A percentile compares a stretch with the other conserved stretches of the same genome.
phyloP scores from a whole-genome alignment of 2,888 invertebrate species.

The Pediacus dermestoides region DNA sequence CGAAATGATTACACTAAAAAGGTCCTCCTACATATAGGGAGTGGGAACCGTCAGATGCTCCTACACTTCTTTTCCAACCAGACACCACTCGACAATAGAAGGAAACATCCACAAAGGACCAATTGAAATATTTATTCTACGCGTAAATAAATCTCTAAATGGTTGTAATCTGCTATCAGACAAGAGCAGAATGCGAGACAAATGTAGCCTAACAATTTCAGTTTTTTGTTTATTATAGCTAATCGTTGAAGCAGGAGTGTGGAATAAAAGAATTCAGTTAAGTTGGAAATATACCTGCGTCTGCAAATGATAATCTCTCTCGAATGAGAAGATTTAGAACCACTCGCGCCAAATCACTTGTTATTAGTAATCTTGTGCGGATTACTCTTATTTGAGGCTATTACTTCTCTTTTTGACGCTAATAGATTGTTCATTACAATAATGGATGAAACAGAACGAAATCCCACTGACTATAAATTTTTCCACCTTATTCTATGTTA shows the following conservation, averaged over 20 bases:
- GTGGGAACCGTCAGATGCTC: conserved; percentile 25
- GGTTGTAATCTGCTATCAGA: conserved; percentile 4
- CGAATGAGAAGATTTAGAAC: conserved; percentile 32
- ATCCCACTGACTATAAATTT: no score
- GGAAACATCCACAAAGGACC: conserved; percentile 17
- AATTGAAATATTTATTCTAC: conserved; percentile 22
- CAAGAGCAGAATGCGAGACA: no score
- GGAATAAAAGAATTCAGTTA: no score
- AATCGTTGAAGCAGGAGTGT: no score
- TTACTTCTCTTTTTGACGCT: conserved; percentile 29
- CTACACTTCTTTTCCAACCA: conserved; percentile 17
- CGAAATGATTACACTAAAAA: conserved; percentile 25
- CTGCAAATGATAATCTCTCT: no score
- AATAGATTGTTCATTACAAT: conserved; percentile 34
- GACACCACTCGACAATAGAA: conserved; percentile 17
- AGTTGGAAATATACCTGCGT: no score
- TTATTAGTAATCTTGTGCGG: conserved; percentile 33
- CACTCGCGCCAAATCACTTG: conserved; percentile 31
- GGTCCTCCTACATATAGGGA: conserved; percentile 23
- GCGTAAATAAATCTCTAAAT: conserved; percentile 2
- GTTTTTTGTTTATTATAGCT: no score
- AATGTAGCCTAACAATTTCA: no score
- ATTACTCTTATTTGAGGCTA: conserved; percentile 34
- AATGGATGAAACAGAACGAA: conserved; percentile 24
- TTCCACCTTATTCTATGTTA: no score